Conservation (phyloP, 2,888 invertebrate species). For the Andrena minutula region DNA sequence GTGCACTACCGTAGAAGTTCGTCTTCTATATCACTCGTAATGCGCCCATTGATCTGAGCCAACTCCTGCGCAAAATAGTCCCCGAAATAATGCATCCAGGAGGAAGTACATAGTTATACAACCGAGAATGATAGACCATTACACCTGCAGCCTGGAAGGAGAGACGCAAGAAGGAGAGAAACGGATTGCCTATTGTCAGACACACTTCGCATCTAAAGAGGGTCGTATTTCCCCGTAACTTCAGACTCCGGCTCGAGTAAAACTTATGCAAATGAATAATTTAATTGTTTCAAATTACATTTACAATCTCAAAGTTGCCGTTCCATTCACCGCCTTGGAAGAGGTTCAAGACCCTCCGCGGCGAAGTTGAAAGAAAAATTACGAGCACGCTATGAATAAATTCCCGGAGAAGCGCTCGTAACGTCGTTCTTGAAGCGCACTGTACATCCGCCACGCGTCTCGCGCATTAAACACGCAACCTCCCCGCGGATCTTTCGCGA, state of each 20-base stretch:
- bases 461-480: conserved; percentile 45
- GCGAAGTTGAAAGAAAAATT: conserved; percentile 1
- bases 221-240: conserved; percentile 19
- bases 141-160: not conserved
- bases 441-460: conserved; percentile 6
- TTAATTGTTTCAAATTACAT: conserved; percentile 45
- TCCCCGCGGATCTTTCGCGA: conserved; percentile 41
- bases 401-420: not conserved
- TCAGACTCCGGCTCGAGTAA: conserved; percentile 17
- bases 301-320: conserved; percentile 31
- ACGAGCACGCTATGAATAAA: not conserved
- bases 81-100: not conserved
- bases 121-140: not conserved
- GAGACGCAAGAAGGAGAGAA: conserved; percentile 14
- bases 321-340: not conserved
- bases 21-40: not conserved
- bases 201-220: conserved; percentile 2
- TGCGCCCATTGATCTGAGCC: not conserved
- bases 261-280: conserved; percentile 39
- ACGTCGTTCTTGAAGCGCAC: not conserved
- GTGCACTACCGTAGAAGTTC: no score
- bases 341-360: not conserved
- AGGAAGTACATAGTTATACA: not conserved
- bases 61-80: not conserved
- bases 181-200: conserved; percentile 32